Percentiles rank a stretch among this genome's conserved stretches.
Conservation (phyloP, 2,797 vertebrate genomes). For the Rhinophrynus dorsalis region DNA sequence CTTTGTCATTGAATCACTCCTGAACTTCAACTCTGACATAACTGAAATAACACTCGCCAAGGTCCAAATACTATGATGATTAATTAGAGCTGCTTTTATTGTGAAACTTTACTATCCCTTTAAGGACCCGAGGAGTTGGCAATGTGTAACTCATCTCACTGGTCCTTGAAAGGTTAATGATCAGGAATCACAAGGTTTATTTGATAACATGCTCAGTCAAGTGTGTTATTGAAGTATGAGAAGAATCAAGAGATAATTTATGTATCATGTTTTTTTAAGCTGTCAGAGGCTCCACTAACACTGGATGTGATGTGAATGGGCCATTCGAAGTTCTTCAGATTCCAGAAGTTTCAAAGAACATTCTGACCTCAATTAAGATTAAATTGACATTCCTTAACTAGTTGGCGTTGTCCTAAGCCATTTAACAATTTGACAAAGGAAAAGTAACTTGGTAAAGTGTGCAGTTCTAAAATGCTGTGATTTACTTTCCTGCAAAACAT, state of each 20-base stretch:
- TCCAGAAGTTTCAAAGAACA: conserved; percentile 33
- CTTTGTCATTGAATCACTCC: too few species aligned
- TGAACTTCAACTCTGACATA: too few species aligned
- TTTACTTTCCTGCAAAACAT: too few species aligned
- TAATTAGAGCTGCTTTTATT: too few species aligned
- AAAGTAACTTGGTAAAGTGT: conserved; percentile 34
- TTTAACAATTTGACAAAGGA: conserved; percentile 36
- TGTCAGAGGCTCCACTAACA: background rate
- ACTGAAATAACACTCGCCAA: too few species aligned
- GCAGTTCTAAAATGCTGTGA: too few species aligned
- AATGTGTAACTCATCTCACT: too few species aligned
- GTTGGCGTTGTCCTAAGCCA: conserved; percentile 9
- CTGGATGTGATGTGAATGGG: conserved; percentile 12
- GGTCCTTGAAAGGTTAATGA: too few species aligned
- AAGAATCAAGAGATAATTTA: conserved; percentile 9
- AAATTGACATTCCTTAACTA: conserved; percentile 36
- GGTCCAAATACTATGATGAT: too few species aligned
- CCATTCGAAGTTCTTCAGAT: conserved; percentile 29
- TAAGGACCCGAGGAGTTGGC: too few species aligned
- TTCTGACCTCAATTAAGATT: conserved; percentile 39
- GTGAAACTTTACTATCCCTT: too few species aligned
- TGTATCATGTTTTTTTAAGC: conserved; percentile 12
- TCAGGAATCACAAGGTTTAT: background rate
- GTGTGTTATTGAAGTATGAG: background rate
- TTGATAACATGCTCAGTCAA: background rate